Evolutionary conservation across 2,113 vertebrate species (phyloP).

Genomic region (Daboia siamensis): DNA sequence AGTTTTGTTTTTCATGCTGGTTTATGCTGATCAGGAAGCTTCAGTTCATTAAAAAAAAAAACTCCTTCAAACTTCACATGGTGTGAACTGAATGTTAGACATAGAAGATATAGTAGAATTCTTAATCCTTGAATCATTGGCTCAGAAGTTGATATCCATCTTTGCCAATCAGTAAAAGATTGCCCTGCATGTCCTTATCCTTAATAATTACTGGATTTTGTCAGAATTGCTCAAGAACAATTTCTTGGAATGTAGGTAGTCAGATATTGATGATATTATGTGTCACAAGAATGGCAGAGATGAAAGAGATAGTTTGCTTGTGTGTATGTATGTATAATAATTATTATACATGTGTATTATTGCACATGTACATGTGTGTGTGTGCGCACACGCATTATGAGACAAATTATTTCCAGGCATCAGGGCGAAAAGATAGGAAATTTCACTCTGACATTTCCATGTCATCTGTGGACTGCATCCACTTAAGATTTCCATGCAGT

Average conservation of each 20-base stretch:
- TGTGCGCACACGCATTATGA: not conserved
- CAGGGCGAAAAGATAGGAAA: not conserved
- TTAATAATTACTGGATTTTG: not conserved
- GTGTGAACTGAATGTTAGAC: not conserved
- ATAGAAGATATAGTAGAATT: not conserved
- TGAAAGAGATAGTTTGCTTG: not conserved
- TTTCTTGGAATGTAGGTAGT: not conserved
- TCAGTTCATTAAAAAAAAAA: not conserved
- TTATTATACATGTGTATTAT: not conserved
- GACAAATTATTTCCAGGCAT: not conserved
- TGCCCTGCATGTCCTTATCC: not conserved
- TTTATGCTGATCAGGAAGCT: not conserved
- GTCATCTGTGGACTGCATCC: not conserved
- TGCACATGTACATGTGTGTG: not conserved
- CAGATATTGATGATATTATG: not conserved
- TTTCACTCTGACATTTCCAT: not conserved
- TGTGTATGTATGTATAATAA: not conserved
- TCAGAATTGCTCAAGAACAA: not conserved
- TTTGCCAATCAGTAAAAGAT: not conserved
- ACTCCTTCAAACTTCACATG: not conserved
- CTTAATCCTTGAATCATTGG: not conserved
- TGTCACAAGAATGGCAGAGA: not conserved
- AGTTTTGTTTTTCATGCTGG: not conserved
- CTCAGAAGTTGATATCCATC: not conserved
- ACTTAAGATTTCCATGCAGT: not conserved